Evolutionary conservation across 2,113 vertebrate species (phyloP), one percentile per base, ranked within the genome.

Genomic region (Syngnathus scovelli): DNA sequence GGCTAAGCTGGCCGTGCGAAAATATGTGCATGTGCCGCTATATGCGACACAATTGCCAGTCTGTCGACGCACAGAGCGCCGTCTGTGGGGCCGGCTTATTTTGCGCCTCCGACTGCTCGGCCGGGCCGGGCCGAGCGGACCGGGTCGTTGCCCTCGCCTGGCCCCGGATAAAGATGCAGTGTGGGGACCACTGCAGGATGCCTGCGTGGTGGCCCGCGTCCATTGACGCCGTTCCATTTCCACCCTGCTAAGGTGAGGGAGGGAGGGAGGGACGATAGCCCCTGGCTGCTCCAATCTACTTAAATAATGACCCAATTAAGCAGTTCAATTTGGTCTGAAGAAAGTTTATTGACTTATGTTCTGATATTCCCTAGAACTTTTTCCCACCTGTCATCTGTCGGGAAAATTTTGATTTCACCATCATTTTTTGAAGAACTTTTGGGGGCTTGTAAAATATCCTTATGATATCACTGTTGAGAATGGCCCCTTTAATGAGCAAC

Each of bases 1-100:
- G 82, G 77, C 81, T 66, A 66, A 81, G 86, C 83, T 78, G 41
- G 36, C 78, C 77, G 69, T 78, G 83, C 77, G 86, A 77, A 89
- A 88, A 85, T 86, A 88, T 88, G 86, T 85, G 87, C 85, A 85
- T 85, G 88, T 79, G 84, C 77, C 85, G 82, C 86, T 83, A 60
- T 23, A 78, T 67, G 78, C 76, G 36, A 83, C 84, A 89, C 85
- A 89, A 89, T 52, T 88, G 83, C 21, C 66, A 71, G 81, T 84
- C 85, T 89, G 87, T 89, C 71, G 83, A 82, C 74, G 85, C 80
- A 89, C 85, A 89, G 84, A 85, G 87, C 79, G 65, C 78, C 71
- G 79, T 84, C 88, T 89, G 88, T 89, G 77, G 74, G 78, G 78
- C 39, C 13, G 58, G 72, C 75, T 61, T 85, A 87, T 88, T 87